phyloP scores from a whole-genome alignment of 2,113 vertebrate species.

The Collichthys lucidus region DNA sequence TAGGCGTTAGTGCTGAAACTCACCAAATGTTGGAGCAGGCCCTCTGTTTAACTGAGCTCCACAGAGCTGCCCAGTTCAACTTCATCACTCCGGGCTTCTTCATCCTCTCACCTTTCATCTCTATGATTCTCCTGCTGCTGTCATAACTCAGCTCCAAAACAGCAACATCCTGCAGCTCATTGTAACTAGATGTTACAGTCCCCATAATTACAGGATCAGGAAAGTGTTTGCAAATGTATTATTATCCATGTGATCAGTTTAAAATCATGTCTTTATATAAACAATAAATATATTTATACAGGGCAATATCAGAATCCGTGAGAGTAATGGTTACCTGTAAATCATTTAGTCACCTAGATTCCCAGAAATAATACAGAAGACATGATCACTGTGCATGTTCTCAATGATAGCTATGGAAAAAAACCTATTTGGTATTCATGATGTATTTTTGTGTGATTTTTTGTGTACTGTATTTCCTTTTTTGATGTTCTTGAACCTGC shows the following conservation, averaged over 20 bases:
- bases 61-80: slow-evolving; percentile 25
- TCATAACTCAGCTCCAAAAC: slow-evolving; percentile 9
- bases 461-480: background rate
- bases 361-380: background rate
- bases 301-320: background rate
- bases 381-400: background rate
- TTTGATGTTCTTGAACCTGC: slow-evolving; percentile 1
- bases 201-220: background rate
- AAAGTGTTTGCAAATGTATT: background rate
- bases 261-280: too few relatives aligned
- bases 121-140: slow-evolving; percentile 34
- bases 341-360: background rate
- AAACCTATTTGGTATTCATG: background rate
- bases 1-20: slow-evolving; percentile 76
- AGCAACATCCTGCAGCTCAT: background rate
- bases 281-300: too few relatives aligned
- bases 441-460: background rate
- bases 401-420: background rate
- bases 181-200: background rate
- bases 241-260: background rate
- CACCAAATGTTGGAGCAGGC: slow-evolving; percentile 74
- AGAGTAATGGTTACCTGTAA: background rate
- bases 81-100: slow-evolving; percentile 27
- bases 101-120: slow-evolving; percentile 47
- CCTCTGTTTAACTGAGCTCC: slow-evolving; percentile 71